These are phyloP conservation scores for Pollenia angustigena DNA, from an alignment of 2,888 invertebrate genomes.

Conservation along the genomic window DNA sequence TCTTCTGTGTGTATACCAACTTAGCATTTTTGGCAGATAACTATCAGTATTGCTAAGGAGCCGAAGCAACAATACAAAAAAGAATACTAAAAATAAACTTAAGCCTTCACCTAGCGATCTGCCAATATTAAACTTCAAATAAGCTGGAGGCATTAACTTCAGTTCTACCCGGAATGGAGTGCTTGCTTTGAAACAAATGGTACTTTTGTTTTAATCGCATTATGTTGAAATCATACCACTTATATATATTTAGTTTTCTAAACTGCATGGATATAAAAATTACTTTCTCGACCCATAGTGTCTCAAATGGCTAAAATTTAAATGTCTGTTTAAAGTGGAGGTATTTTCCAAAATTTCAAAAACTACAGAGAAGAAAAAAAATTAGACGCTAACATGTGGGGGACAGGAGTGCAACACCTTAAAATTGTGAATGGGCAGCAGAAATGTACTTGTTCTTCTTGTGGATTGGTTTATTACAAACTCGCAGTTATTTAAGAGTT, in stretches of 20 bases:
- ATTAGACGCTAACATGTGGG: constrained; percentile 55
- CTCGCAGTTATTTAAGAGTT: constrained; percentile 24
- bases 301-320: neutral
- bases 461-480: neutral
- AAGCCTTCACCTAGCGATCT: too few relatives aligned
- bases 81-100: too few relatives aligned
- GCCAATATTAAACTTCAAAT: too few relatives aligned
- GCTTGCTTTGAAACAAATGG: neutral
- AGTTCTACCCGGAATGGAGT: too few relatives aligned
- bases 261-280: too few relatives aligned
- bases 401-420: constrained; percentile 71
- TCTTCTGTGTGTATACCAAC: too few relatives aligned
- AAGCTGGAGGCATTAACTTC: too few relatives aligned
- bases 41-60: too few relatives aligned
- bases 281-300: constrained; percentile 37
- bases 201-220: neutral
- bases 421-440: constrained; percentile 59
- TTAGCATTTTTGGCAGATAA: too few relatives aligned
- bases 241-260: too few relatives aligned
- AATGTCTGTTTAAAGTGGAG: constrained; percentile 8
- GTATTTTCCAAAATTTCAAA: constrained; percentile 52
- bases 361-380: constrained; percentile 13
- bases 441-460: constrained; percentile 1
- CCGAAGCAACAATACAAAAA: too few relatives aligned
- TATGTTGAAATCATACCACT: neutral